Percentiles rank a stretch among this genome's conserved stretches.
These are phyloP conservation scores for Leptinotarsa haldemani DNA, from an alignment of 2,888 invertebrate species.

Conservation along the genomic window DNA sequence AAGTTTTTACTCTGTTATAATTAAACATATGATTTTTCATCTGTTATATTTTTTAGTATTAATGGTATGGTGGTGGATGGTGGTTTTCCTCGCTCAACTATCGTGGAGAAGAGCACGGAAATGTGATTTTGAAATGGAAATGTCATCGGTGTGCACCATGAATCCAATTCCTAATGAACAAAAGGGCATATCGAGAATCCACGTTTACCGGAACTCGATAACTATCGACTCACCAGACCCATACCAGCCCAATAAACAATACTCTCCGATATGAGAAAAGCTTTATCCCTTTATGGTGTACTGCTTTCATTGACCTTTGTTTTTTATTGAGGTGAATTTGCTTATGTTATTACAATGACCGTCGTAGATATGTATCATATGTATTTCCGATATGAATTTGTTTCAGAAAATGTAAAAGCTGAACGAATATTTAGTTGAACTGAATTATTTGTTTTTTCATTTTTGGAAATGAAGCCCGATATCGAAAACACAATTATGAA, in stretches of 20 bases:
- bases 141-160: conserved; percentile 22
- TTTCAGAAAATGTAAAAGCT: not conserved
- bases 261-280: not conserved
- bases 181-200: not conserved
- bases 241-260: not conserved
- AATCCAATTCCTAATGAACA: not conserved
- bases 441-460: not conserved
- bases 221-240: conserved; percentile 1
- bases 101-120: conserved; percentile 31
- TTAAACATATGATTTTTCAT: too few species aligned
- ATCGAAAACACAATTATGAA: not conserved
- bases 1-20: too few species aligned
- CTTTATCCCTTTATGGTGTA: not conserved
- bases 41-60: conserved; percentile 28
- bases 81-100: conserved; percentile 32
- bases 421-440: not conserved
- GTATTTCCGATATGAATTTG: too few species aligned
- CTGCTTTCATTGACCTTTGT: not conserved
- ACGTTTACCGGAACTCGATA: not conserved
- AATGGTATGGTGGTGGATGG: conserved; percentile 41
- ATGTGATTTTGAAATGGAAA: conserved; percentile 24
- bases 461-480: not conserved
- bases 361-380: too few species aligned
- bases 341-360: too few species aligned
- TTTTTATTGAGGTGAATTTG: not conserved